phyloP scores from a whole-genome alignment of 2,797 vertebrate genomes.

The Neosilurus hyrtlii region DNA sequence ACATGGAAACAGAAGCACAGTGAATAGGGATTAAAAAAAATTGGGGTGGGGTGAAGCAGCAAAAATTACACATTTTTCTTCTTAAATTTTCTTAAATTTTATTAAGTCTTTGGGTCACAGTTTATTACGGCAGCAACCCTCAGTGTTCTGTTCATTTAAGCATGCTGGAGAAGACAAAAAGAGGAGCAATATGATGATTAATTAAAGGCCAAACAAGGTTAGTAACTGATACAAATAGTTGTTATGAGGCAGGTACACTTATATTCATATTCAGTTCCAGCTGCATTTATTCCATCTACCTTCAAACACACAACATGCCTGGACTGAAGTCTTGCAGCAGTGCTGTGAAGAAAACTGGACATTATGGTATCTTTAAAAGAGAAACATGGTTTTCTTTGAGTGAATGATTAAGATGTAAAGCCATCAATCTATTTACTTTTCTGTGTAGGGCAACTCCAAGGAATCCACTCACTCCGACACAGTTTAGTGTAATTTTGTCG shows the following conservation, averaged over 20 bases:
- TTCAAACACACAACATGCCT: not conserved
- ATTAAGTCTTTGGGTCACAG: not conserved
- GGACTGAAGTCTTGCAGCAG: not conserved
- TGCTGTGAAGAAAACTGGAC: constrained; percentile 13
- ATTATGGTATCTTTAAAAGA: not conserved
- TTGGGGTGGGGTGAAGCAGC: too few species aligned
- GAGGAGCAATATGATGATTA: not conserved
- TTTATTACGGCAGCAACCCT: not conserved
- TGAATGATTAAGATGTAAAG: not conserved
- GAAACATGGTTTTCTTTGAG: not conserved
- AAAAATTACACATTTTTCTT: too few species aligned
- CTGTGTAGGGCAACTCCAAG: not conserved
- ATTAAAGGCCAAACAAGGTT: not conserved
- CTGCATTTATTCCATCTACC: not conserved
- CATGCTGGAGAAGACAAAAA: not conserved
- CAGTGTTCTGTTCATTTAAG: not conserved
- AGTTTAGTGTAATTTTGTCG: not conserved
- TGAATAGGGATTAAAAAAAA: not conserved
- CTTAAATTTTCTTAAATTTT: too few species aligned
- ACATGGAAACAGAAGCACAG: constrained; percentile 18
- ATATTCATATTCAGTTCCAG: not conserved
- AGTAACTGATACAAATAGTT: not conserved
- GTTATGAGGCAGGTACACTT: not conserved
- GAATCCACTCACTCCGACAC: not conserved
- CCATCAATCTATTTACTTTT: not conserved